Evolutionary conservation across 2,888 invertebrate species (phyloP).

Genomic region (Carcina quercana): DNA sequence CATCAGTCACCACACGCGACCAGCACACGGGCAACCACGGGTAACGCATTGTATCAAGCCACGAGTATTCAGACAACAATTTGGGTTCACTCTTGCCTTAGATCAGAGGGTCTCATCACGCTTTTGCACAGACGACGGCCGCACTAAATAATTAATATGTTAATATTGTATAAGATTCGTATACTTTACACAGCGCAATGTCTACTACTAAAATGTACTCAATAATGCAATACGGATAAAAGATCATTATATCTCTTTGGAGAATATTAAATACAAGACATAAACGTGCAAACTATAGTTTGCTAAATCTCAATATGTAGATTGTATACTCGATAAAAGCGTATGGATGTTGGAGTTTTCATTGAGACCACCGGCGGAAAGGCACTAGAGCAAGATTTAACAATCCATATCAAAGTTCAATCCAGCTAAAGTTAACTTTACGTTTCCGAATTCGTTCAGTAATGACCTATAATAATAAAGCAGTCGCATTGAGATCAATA

Average conservation of each 20-base stretch:
- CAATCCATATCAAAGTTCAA: constrained; percentile 38
- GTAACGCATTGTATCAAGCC: too few species aligned
- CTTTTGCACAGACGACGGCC: constrained; percentile 39
- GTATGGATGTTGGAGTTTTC: constrained; percentile 30
- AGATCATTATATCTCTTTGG: constrained; percentile 59
- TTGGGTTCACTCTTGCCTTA: constrained; percentile 15
- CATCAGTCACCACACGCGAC: too few species aligned
- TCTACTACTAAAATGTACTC: constrained; percentile 41
- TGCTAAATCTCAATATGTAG: constrained; percentile 30
- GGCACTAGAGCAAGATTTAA: constrained; percentile 61
- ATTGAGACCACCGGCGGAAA: constrained; percentile 52
- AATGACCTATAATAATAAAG: constrained; percentile 16
- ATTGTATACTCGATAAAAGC: constrained; percentile 38
- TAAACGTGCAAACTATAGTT: constrained; percentile 45
- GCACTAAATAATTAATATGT: constrained; percentile 14
- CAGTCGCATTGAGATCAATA: constrained; percentile 40
- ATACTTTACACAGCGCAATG: constrained; percentile 68
- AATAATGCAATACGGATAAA: constrained; percentile 43
- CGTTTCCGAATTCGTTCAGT: constrained; percentile 12
- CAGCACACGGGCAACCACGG: too few species aligned
- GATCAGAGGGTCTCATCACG: constrained; percentile 26
- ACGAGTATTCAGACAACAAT: too few species aligned
- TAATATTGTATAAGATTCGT: constrained; percentile 56
- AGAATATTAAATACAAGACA: constrained; percentile 45
- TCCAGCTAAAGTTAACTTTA: constrained; percentile 29